Evolutionary conservation across 2,113 vertebrate species (phyloP).

Genomic region (Bubalus kerabau): DNA sequence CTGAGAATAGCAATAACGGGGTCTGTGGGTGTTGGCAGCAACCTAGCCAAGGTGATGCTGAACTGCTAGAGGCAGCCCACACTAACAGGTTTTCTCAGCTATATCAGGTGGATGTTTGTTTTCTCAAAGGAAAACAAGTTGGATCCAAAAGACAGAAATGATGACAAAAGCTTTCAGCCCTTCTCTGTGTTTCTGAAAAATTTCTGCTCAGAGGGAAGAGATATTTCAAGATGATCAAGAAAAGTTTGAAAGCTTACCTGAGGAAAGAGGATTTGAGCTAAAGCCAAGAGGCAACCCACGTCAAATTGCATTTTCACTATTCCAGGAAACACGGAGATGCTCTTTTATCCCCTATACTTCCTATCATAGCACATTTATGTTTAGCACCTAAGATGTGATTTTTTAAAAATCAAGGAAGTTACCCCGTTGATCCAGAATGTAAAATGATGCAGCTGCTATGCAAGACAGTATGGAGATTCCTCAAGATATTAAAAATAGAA

Average conservation of each 20-base stretch:
- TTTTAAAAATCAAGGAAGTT: background rate
- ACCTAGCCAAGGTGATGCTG: slow-evolving; percentile 2
- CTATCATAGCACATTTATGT: background rate
- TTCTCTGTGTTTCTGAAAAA: background rate
- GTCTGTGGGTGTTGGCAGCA: background rate
- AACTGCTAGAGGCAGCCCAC: background rate
- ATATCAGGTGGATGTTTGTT: background rate
- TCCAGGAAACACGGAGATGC: background rate
- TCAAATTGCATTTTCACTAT: background rate
- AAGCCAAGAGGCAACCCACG: background rate
- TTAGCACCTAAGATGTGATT: background rate
- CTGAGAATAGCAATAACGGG: background rate
- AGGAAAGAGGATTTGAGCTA: background rate
- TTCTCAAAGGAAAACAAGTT: slow-evolving; percentile 4
- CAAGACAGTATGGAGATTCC: background rate
- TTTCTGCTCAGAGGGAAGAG: background rate
- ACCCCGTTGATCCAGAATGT: background rate
- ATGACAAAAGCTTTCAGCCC: background rate
- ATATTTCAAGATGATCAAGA: slow-evolving; percentile 33
- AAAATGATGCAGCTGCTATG: background rate
- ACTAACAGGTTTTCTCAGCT: slow-evolving; percentile 28
- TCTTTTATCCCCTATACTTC: background rate
- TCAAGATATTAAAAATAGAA: background rate
- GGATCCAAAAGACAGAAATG: background rate
- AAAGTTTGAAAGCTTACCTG: background rate